A percentile compares a stretch with the other conserved stretches of the same genome.
Conservation (phyloP, 2,113 vertebrate species). For the Alethe castanea region DNA sequence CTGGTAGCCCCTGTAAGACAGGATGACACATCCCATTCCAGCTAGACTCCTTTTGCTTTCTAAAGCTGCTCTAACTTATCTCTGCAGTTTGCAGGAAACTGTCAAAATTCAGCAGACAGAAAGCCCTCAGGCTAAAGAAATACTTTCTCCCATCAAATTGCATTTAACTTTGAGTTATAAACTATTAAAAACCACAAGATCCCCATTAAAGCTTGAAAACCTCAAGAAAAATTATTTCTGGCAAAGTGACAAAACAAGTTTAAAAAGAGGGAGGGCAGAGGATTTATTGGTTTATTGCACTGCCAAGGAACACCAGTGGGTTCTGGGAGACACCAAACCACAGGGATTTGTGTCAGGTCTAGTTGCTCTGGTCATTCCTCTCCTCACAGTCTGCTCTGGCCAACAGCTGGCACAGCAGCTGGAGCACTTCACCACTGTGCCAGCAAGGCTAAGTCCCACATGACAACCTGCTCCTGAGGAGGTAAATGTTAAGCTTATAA, state of each 20-base stretch:
- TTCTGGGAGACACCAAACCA: not conserved
- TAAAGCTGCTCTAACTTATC: not conserved
- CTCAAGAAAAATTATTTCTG: not conserved
- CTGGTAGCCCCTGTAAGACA: not conserved
- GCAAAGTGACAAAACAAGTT: not conserved
- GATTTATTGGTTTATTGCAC: not conserved
- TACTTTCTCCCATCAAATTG: not conserved
- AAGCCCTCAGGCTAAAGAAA: not conserved
- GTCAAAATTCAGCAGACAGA: not conserved
- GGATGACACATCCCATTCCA: not conserved
- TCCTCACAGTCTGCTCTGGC: not conserved
- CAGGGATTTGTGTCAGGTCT: accelerated
- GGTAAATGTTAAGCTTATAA: not conserved
- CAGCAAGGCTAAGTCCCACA: not conserved
- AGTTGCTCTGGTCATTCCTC: not conserved
- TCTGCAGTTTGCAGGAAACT: not conserved
- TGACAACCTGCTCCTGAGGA: not conserved
- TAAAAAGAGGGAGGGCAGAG: not conserved
- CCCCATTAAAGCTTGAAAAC: not conserved
- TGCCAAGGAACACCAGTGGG: not conserved
- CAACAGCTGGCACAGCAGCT: not conserved
- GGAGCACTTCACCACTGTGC: not conserved
- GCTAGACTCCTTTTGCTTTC: not conserved
- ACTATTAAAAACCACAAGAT: not conserved
- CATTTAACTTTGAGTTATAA: not conserved